These are phyloP conservation scores for Syndactyla subalaris DNA, from an alignment of 2,797 vertebrate species.

Conservation along the genomic window DNA sequence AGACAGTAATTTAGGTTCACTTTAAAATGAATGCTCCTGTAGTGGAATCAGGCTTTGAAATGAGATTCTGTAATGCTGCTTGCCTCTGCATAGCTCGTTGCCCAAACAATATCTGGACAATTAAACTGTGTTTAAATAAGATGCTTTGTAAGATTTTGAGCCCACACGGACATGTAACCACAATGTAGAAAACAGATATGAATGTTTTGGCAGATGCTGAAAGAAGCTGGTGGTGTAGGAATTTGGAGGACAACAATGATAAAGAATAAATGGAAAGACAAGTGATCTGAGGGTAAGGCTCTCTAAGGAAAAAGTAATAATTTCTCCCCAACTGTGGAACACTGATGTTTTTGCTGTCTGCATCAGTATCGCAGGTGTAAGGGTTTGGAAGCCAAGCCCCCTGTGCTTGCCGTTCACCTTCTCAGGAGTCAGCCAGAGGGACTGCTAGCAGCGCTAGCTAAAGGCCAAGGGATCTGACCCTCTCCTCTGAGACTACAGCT, in stretches of 20 bases:
- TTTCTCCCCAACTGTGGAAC: neutral
- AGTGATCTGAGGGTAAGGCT: neutral
- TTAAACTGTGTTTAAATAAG: slow-evolving; percentile 39
- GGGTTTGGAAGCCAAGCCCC: neutral
- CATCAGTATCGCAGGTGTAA: neutral
- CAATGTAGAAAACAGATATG: neutral
- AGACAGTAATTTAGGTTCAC: neutral
- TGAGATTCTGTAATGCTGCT: neutral
- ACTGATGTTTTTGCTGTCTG: neutral
- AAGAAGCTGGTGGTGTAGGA: neutral
- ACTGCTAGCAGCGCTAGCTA: neutral
- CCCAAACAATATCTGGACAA: neutral
- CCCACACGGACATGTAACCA: neutral
- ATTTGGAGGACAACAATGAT: neutral
- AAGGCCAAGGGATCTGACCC: neutral
- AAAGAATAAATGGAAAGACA: neutral
- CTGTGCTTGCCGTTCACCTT: neutral
- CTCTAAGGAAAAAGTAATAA: neutral
- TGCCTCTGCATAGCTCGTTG: neutral
- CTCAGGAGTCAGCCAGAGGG: neutral
- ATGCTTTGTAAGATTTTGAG: neutral
- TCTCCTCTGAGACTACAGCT: neutral
- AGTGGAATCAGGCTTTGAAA: neutral
- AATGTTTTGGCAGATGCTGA: slow-evolving; percentile 29
- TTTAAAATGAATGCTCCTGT: neutral